These are phyloP conservation scores for Eudasyphora cyanicolor DNA, from an alignment of 2,888 invertebrate species.

Conservation along the genomic window DNA sequence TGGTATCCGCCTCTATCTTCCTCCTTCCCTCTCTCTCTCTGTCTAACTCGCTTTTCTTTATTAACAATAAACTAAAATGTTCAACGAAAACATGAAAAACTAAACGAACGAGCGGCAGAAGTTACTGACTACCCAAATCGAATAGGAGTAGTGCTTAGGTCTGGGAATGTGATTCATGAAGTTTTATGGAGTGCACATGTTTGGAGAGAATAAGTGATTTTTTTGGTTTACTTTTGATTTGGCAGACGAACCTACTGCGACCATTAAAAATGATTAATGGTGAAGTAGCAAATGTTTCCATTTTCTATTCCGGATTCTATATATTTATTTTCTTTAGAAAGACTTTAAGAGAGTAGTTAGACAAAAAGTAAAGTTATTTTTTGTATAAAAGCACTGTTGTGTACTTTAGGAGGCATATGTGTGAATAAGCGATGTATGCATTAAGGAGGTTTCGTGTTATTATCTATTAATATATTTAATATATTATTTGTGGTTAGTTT, in stretches of 20 bases:
- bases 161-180: neutral
- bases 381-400: too few relatives aligned
- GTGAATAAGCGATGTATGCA: too few relatives aligned
- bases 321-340: neutral
- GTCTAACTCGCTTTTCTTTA: neutral
- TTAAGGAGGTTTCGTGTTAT: too few relatives aligned
- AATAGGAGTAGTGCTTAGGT: neutral
- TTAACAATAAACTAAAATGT: conserved; percentile 33
- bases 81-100: conserved; percentile 5
- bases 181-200: conserved; percentile 30
- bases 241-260: neutral
- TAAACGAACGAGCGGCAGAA: neutral
- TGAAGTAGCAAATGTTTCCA: conserved; percentile 1
- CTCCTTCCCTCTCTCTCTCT: neutral
- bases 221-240: neutral
- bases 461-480: too few relatives aligned
- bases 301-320: neutral
- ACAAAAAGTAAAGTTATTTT: neutral
- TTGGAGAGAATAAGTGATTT: conserved; percentile 36
- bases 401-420: too few relatives aligned
- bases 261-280: conserved; percentile 33
- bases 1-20: conserved; percentile 3
- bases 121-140: neutral
- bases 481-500: too few relatives aligned
- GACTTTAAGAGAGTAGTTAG: neutral